Conservation (phyloP, 2,797 vertebrate species). For the Micromesistius poutassou region DNA sequence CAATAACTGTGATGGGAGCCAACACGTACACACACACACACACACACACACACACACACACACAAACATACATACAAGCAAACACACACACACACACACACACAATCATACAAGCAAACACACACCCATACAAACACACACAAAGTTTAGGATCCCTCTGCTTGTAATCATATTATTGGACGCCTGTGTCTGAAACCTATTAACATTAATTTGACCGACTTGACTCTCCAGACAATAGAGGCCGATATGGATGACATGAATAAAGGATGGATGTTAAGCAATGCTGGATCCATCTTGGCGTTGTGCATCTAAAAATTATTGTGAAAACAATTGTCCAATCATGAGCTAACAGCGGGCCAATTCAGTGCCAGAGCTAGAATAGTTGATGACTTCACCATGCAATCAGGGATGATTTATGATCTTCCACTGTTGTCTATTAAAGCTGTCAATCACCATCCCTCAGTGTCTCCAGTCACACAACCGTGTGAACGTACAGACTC, state of each 20-base stretch:
- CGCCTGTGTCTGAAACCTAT: constrained; percentile 36
- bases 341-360: background rate
- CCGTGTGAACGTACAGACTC: no score
- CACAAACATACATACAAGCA: background rate
- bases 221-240: constrained; percentile 1
- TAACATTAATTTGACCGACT: constrained; percentile 27
- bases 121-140: no score
- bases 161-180: constrained; percentile 38
- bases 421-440: background rate
- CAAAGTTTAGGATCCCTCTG: constrained; percentile 27
- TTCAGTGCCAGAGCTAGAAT: background rate
- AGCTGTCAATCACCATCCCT: background rate
- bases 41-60: background rate
- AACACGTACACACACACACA: background rate
- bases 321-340: background rate
- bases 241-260: background rate
- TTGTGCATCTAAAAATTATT: background rate
- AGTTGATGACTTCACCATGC: background rate
- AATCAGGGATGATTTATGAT: background rate
- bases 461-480: background rate
- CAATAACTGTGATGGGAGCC: background rate
- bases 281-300: no score
- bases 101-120: background rate
- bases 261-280: background rate
- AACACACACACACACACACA: background rate